Evolutionary conservation across 2,888 invertebrate species (phyloP).

Genomic region (Macrophya alboannulata): DNA sequence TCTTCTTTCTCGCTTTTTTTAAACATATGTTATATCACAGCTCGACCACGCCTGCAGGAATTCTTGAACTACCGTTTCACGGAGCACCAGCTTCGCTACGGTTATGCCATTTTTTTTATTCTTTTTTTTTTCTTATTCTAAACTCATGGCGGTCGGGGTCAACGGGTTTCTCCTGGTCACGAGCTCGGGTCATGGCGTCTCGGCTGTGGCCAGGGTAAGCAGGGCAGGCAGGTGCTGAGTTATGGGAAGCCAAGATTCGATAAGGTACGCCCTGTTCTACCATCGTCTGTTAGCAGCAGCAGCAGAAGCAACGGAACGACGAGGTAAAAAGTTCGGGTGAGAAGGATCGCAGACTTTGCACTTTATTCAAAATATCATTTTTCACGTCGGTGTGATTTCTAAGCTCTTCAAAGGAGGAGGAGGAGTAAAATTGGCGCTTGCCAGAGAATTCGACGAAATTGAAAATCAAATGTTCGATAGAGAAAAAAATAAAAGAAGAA

Average conservation of each 20-base stretch:
- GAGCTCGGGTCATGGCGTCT: slow-evolving; percentile 51
- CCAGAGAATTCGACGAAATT: slow-evolving; percentile 29
- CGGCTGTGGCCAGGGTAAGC: slow-evolving; percentile 46
- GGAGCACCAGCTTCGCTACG: slow-evolving; percentile 10
- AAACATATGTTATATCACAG: slow-evolving; percentile 13
- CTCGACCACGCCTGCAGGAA: slow-evolving; percentile 26
- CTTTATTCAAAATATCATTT: slow-evolving; percentile 46
- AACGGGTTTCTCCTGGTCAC: slow-evolving; percentile 53
- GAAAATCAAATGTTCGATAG: slow-evolving; percentile 35
- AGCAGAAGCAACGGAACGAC: background rate
- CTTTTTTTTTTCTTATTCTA: slow-evolving; percentile 4
- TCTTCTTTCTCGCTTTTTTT: too few species aligned
- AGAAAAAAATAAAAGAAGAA: too few species aligned
- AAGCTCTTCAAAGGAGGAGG: background rate
- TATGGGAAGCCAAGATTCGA: slow-evolving; percentile 54
- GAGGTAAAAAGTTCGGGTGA: slow-evolving; percentile 18
- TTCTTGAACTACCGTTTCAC: slow-evolving; percentile 48
- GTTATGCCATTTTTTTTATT: background rate
- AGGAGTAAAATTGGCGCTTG: background rate
- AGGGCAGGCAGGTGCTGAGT: slow-evolving; percentile 53
- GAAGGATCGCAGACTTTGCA: slow-evolving; percentile 38
- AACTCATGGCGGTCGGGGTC: slow-evolving; percentile 42
- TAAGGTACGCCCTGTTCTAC: slow-evolving; percentile 48
- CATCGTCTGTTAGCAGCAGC: background rate
- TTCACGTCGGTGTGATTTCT: background rate